Percentiles rank a stretch among this genome's conserved stretches.
Conservation (phyloP, 2,797 vertebrate genomes). For the Cheirogaleus major region DNA sequence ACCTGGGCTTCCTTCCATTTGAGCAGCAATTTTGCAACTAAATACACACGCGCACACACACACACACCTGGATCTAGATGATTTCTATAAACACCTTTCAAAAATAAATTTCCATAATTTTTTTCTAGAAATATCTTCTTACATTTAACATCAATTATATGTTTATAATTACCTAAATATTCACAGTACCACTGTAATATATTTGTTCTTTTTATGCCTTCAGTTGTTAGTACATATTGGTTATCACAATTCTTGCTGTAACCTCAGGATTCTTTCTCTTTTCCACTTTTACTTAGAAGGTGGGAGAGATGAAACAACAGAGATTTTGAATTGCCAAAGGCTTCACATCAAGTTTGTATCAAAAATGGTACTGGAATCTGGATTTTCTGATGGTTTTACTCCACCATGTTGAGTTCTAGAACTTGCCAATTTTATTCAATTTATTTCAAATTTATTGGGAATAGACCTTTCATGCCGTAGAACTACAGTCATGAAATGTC, state of each 20-base stretch:
- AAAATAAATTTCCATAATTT: background rate
- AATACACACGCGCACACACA: background rate
- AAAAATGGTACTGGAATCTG: background rate
- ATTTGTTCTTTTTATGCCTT: background rate
- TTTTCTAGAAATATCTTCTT: background rate
- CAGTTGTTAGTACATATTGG: background rate
- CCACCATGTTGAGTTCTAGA: background rate
- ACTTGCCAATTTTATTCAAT: background rate
- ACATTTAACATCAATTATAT: background rate
- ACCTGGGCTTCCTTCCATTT: background rate
- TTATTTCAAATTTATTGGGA: background rate
- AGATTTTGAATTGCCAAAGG: background rate
- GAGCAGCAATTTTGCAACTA: background rate
- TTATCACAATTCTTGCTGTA: background rate
- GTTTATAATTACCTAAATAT: background rate
- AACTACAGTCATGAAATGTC: background rate
- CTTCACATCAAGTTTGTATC: background rate
- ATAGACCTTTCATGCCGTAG: background rate
- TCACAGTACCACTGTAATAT: background rate
- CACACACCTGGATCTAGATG: background rate
- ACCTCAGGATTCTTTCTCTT: background rate
- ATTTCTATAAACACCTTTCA: background rate
- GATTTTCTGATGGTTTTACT: background rate
- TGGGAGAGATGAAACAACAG: background rate
- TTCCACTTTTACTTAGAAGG: background rate